Conservation (phyloP, 2,797 vertebrate species). For the Lates japonicus region DNA sequence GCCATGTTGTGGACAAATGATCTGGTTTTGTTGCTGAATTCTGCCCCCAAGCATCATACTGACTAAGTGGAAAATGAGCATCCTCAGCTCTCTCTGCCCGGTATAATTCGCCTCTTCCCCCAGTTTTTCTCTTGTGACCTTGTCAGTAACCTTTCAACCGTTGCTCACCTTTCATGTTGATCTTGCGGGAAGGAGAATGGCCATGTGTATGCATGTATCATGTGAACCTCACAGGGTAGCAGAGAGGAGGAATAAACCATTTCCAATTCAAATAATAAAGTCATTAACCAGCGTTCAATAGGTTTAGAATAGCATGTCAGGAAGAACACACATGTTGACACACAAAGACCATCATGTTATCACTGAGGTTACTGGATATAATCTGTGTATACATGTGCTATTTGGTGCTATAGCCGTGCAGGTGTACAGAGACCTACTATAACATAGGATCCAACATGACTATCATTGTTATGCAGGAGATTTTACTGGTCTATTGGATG, state of each 20-base stretch:
- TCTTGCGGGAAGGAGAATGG: conserved; percentile 34
- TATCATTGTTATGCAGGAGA: conserved; percentile 17
- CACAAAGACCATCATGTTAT: conserved; percentile 46
- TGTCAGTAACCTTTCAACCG: conserved; percentile 59
- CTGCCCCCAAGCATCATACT: background rate
- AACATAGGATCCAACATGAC: background rate
- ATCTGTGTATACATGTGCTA: background rate
- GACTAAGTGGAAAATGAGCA: conserved; percentile 22
- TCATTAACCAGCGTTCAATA: conserved; percentile 73
- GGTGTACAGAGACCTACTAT: too few relatives aligned
- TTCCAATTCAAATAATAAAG: conserved; percentile 72
- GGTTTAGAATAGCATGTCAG: conserved; percentile 34
- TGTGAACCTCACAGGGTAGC: conserved; percentile 52
- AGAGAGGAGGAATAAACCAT: conserved; percentile 48
- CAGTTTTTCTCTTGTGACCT: conserved; percentile 56
- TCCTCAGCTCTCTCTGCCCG: conserved; percentile 9
- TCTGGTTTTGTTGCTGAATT: conserved; percentile 26
- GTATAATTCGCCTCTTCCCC: background rate
- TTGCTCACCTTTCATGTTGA: conserved; percentile 43
- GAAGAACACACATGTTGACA: conserved; percentile 44
- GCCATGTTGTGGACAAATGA: conserved; percentile 4
- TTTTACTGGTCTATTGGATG: conserved; percentile 1
- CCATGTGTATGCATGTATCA: conserved; percentile 22
- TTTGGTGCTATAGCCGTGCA: too few relatives aligned
- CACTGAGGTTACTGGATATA: conserved; percentile 32